Conservation (phyloP, 2,113 vertebrate species). For the Eclectus roratus region DNA sequence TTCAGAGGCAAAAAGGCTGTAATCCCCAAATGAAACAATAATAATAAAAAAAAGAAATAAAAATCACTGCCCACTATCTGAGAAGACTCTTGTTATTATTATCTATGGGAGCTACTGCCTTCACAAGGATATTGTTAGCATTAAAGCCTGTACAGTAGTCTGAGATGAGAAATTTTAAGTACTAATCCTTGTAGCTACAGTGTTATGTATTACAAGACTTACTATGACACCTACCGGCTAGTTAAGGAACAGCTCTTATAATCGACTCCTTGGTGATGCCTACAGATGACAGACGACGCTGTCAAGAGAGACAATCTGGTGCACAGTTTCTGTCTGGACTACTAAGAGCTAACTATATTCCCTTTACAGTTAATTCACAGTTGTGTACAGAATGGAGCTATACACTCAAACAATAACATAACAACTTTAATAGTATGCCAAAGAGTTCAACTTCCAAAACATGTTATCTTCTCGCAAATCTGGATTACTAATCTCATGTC, state of each 20-base stretch:
- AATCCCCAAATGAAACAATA: background rate
- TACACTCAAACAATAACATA: background rate
- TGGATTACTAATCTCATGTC: background rate
- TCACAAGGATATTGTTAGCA: background rate
- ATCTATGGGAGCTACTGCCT: background rate
- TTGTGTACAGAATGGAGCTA: background rate
- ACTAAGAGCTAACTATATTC: background rate
- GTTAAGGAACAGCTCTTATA: background rate
- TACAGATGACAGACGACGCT: background rate
- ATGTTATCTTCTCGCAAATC: background rate
- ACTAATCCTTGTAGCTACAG: background rate
- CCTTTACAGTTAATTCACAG: background rate
- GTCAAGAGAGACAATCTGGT: background rate
- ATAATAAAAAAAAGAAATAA: background rate
- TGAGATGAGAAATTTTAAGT: background rate
- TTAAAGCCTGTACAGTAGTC: background rate
- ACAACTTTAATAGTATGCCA: background rate
- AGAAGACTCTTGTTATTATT: background rate
- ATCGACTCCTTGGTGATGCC: background rate
- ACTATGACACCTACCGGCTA: slow-evolving; percentile 26
- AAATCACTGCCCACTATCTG: background rate
- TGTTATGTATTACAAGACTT: background rate
- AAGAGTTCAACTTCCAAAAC: background rate
- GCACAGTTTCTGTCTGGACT: background rate
- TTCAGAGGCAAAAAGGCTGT: background rate